Percentiles rank a stretch among this genome's conserved stretches.
These are phyloP conservation scores for Propithecus perrieri DNA, from an alignment of 2,797 vertebrate genomes.

Conservation along the genomic window DNA sequence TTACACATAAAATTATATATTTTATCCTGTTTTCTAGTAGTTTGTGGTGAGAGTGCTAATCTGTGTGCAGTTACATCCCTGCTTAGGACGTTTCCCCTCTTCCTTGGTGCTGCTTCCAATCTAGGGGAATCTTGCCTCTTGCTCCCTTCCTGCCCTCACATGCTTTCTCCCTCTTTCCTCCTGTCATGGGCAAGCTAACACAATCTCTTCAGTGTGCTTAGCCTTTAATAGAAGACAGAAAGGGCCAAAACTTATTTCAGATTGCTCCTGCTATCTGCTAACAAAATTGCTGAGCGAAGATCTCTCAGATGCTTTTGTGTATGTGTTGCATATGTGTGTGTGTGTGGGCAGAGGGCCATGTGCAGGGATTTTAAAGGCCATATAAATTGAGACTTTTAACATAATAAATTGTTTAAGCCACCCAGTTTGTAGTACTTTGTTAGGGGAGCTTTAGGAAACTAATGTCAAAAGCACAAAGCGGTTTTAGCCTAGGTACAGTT, in stretches of 20 bases:
- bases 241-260: not conserved
- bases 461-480: not conserved
- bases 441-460: not conserved
- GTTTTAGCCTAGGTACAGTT: not conserved
- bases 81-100: not conserved
- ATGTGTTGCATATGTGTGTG: not conserved
- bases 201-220: not conserved
- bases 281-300: not conserved
- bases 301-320: not conserved
- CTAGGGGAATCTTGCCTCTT: not conserved
- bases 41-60: not conserved
- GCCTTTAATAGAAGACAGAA: not conserved
- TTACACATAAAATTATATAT: not conserved
- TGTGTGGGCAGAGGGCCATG: not conserved
- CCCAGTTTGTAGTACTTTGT: not conserved
- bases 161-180: not conserved
- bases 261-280: not conserved
- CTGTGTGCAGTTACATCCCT: not conserved
- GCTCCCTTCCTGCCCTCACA: not conserved
- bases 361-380: not conserved
- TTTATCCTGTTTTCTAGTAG: not conserved
- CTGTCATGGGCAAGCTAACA: not conserved
- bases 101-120: not conserved
- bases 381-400: not conserved
- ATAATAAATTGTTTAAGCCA: not conserved